Evolutionary conservation across 2,888 invertebrate species (phyloP), one percentile per base, ranked within the genome.

Genomic region (Lamellibrachia columna): DNA sequence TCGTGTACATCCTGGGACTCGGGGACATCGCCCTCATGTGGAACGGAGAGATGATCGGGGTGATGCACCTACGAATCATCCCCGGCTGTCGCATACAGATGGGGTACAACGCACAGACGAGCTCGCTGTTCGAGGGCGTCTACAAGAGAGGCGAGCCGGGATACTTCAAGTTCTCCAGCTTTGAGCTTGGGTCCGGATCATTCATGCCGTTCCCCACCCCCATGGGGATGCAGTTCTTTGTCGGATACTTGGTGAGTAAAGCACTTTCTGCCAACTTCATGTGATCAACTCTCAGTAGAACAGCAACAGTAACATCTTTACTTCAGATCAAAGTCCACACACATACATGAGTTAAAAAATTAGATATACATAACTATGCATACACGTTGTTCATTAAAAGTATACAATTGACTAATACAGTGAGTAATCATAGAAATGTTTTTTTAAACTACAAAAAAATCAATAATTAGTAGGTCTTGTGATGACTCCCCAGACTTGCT

Each of bases 31-130:
- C 75, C 75, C 75, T 75, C 75, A 52, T 91, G 53, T 91, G 53
- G 52, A 93, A 95, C 93, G 95, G 95, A 28, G 95, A 95, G 92
- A 94, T 95, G 58, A 94, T 95, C n/a, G 94, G 95, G 60, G 95
- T 95, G 0, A 93, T 94, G 6, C 95, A 95, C 91, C 91, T 95
- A 92, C 94, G 95, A 53, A 95, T 95, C 60, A 94, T 95, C 0
- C 95, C 95, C 2, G 95, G 95, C 8, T 92, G 95, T 52, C 94
- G 94, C 4, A 94, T 95, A 52, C 92, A 90, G 91, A 94, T 95
- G n/a, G 94, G 95, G 9, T 92, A 90, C 52, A 92, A 93, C 11
- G 95, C 95, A 0, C 94, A 94, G 92, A 95, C 95, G 91, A 95
- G 95, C 91, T 93, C 92, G 90, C 91, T 94, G 7, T 92, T 93